Evolutionary conservation across 2,888 invertebrate species (phyloP).

Genomic region (Spilosoma lubricipeda): DNA sequence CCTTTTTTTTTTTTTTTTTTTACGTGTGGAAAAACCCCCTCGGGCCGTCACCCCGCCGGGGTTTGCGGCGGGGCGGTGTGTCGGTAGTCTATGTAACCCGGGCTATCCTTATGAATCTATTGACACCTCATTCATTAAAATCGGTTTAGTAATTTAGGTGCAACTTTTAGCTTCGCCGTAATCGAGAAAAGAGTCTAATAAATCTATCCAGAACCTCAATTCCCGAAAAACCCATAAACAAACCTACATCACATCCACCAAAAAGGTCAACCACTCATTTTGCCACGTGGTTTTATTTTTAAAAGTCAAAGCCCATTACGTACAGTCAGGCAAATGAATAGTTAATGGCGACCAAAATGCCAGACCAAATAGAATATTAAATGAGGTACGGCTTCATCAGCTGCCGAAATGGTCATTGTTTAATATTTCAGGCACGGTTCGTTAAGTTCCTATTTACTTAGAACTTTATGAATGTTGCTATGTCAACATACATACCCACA

Average conservation of each 20-base stretch:
- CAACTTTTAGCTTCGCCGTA: too few relatives aligned
- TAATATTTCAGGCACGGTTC: constrained; percentile 34
- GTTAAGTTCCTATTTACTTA: constrained; percentile 25
- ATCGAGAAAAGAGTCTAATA: not conserved
- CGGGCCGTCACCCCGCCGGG: too few relatives aligned
- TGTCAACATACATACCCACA: too few relatives aligned
- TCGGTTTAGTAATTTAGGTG: too few relatives aligned
- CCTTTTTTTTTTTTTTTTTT: too few relatives aligned
- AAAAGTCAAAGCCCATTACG: constrained; percentile 57
- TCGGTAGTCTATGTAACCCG: too few relatives aligned
- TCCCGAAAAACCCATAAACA: constrained; percentile 4
- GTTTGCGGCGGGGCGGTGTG: too few relatives aligned
- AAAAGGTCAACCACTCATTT: constrained; percentile 40
- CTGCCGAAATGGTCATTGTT: constrained; percentile 30
- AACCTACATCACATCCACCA: constrained; percentile 18
- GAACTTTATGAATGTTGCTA: not conserved
- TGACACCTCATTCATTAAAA: too few relatives aligned
- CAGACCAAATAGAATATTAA: constrained; percentile 80
- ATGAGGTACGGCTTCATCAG: constrained; percentile 60
- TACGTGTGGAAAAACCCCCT: too few relatives aligned
- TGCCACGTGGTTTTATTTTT: constrained; percentile 24
- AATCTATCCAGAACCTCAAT: not conserved
- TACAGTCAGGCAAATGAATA: constrained; percentile 63
- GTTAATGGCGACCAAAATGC: constrained; percentile 73
- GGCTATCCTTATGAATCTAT: too few relatives aligned